Evolutionary conservation across 2,888 invertebrate species (phyloP).

Genomic region (Ctena decussata): DNA sequence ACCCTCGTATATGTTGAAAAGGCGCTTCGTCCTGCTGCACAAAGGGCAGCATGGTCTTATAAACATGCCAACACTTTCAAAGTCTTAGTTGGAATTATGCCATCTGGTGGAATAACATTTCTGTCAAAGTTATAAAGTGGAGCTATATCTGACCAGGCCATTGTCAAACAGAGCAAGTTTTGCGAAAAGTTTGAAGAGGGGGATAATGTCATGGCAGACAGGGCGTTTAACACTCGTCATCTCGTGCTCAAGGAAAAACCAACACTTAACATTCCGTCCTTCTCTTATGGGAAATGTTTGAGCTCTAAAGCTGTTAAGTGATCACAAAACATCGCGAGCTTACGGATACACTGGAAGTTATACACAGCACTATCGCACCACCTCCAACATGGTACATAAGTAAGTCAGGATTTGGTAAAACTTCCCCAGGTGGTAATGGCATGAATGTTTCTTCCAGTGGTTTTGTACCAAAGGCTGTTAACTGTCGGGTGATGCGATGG

Average conservation of each 20-base stretch:
- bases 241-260: slow-evolving; percentile 12
- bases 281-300: slow-evolving; percentile 19
- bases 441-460: not conserved
- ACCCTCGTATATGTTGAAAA: not conserved
- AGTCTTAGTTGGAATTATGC: not conserved
- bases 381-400: not conserved
- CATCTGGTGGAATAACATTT: slow-evolving; percentile 11
- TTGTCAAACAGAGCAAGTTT: slow-evolving; percentile 24
- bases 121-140: slow-evolving; percentile 22
- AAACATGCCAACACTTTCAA: slow-evolving; percentile 20
- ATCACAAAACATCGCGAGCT: slow-evolving; percentile 20
- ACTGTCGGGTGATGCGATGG: too few species aligned
- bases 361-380: too few species aligned
- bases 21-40: slow-evolving; percentile 1
- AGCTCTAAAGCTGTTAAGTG: slow-evolving; percentile 25
- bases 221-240: slow-evolving; percentile 30
- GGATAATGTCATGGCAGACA: slow-evolving; percentile 35
- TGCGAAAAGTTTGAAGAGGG: slow-evolving; percentile 17
- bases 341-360: too few species aligned
- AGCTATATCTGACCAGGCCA: slow-evolving; percentile 16
- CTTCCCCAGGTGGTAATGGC: not conserved
- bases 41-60: slow-evolving; percentile 21
- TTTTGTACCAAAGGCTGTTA: not conserved
- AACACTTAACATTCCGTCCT: slow-evolving; percentile 34
- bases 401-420: not conserved